Percentiles rank a stretch among this genome's conserved stretches.
Conservation (phyloP, 30 jellyfish, hydroid and myxozoan genomes). For the Cassiopea andromeda region DNA sequence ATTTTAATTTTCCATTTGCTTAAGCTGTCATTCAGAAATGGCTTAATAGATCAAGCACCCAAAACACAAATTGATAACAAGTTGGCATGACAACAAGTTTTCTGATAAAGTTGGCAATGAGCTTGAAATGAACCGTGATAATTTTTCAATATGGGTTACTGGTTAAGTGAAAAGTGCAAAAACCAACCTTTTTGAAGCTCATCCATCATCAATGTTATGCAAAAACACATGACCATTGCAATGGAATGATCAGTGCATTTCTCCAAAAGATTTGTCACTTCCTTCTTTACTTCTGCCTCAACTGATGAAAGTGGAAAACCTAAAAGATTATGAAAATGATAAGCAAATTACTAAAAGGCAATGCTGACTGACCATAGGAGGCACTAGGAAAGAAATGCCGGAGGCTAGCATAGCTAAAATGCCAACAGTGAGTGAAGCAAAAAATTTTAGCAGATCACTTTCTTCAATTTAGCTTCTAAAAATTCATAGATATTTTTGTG, state of each 20-base stretch:
- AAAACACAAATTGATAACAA: too few species aligned
- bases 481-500: neutral
- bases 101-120: neutral
- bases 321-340: neutral
- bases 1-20: neutral
- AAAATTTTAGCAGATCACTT: too few species aligned
- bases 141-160: neutral
- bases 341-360: neutral
- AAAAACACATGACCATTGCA: slow-evolving; percentile 55
- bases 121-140: neutral
- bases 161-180: neutral
- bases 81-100: too few species aligned
- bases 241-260: slow-evolving; percentile 55
- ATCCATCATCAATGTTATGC: slow-evolving; percentile 63
- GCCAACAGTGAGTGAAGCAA: too few species aligned
- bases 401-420: neutral
- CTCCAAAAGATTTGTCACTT: slow-evolving; percentile 40
- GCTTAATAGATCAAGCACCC: neutral
- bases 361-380: neutral
- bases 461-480: neutral
- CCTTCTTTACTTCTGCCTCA: slow-evolving; percentile 41
- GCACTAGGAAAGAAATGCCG: neutral
- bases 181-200: slow-evolving; percentile 79
- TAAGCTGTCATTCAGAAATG: neutral
- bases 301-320: slow-evolving; percentile 74